Evolutionary conservation across 2,113 vertebrate species (phyloP), one percentile per base, ranked within the genome.

Genomic region (Scophthalmus maximus): DNA sequence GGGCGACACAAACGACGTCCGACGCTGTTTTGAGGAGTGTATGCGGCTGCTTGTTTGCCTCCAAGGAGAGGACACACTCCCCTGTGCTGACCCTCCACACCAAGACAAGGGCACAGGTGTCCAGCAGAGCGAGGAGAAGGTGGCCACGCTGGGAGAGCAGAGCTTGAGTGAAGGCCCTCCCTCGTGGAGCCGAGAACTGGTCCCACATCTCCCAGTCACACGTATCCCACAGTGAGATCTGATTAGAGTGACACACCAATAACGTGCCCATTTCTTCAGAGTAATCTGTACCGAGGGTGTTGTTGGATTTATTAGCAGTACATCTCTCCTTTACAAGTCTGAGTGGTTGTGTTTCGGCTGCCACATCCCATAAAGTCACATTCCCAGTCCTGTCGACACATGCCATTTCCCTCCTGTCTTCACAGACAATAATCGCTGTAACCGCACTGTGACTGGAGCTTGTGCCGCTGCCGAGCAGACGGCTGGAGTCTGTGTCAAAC

Each of bases 31-130:
- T 93, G 52, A 92, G 50, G 40, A 95, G 87, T 2, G 67, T 60
- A 1, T 59, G 46, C 8, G 88, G 71, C 32, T 50, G 59, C 8
- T 36, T 55, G 23, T 68, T 73, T 10, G 70, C 65, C 49, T 91
- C 80, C 44, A 95, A 87, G 25, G 88, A 90, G 18, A 94, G 86
- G 47, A 95, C 76, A 56, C 94, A 95, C 30, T 94, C 87, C 8
- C 94, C 94, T 6, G 86, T 91, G 68, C 64, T 62, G 46, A 91
- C 65, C 42, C 76, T 87, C 94, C 94, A 95, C 57, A 91, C 92
- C 56, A 95, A 80, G 27, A 94, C 64, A 1, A 82, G 85, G 0
- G 76, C 58, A 63, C 83, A 89, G 2, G 74, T 32, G 8, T 91
- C 81, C 23, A 95, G 53, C n/a, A 89, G 76, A 68, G 94, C 94